Percentiles rank a stretch among this genome's conserved stretches.
phyloP scores from a whole-genome alignment of 1,140 invertebrate species.

The Microplitis mediator region DNA sequence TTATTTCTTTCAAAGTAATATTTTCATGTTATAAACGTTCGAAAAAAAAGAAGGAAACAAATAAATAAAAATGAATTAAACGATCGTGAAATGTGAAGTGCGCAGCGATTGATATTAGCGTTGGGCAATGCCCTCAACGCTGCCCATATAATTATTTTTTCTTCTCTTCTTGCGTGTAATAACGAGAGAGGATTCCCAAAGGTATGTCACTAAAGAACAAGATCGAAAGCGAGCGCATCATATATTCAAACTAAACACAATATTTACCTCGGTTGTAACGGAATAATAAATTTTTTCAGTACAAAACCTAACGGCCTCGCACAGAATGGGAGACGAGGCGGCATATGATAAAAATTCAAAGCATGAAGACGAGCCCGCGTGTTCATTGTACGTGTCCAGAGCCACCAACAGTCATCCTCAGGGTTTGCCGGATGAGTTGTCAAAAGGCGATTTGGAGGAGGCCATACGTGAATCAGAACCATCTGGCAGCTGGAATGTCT shows the following conservation, averaged over 20 bases:
- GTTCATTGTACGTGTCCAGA: slow-evolving; percentile 55
- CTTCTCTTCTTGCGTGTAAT: neutral
- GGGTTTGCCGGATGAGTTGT: slow-evolving; percentile 33
- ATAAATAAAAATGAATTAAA: neutral
- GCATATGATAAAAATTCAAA: slow-evolving; percentile 15
- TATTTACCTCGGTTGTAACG: neutral
- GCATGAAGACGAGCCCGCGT: slow-evolving; percentile 42
- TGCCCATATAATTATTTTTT: neutral
- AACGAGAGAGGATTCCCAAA: neutral
- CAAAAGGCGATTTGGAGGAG: slow-evolving; percentile 48
- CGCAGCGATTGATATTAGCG: neutral
- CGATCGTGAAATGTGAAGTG: slow-evolving; percentile 10
- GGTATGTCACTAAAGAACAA: neutral
- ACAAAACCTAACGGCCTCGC: neutral
- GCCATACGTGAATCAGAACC: slow-evolving; percentile 49
- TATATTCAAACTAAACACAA: neutral
- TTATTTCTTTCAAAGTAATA: too few relatives aligned
- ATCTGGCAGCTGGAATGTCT: slow-evolving; percentile 49
- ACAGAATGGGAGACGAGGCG: slow-evolving; percentile 36
- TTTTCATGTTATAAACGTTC: too few relatives aligned
- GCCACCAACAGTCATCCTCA: slow-evolving; percentile 39
- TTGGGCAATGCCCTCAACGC: slow-evolving; percentile 1
- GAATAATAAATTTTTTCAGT: neutral
- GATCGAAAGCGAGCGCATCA: too few relatives aligned
- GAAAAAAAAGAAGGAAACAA: neutral